Evolutionary conservation across 2,888 invertebrate species (phyloP), one percentile per base, ranked within the genome.

Genomic region (Macrosoma leucophasiata): DNA sequence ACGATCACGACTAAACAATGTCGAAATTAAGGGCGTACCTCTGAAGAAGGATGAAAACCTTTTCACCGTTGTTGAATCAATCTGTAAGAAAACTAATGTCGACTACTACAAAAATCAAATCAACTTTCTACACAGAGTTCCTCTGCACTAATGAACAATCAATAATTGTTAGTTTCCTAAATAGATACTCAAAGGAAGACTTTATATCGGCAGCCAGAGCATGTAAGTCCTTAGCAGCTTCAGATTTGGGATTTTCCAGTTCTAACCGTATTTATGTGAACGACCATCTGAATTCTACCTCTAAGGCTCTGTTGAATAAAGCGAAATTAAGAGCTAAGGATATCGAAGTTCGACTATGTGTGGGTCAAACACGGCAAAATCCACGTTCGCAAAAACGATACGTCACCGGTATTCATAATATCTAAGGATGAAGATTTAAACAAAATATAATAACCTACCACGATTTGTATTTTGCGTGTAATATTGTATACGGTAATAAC

Each of bases 341-440:
- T 9, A 30, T 22, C 9, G n/a, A 14, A 14, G 6, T 30, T 22
- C 9, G n/a, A 11, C 7, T 28, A 27, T 29, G 17, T 18, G 8
- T 23, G 28, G 22, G 22, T 34, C 10, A 22, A 28, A 21, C 27
- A 27, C n/a, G 24, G 26, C 2, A 27, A 33, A 27, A 27, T 24
- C n/a, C 21, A 27, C 19, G 22, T 28, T 13, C 15, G 18, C 2
- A 28, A 33, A 33, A 15, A 22, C 4, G 22, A 17, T 15, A 22
- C 9, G 11, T 14, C 22, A 7, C 11, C 14, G 10, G 10, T 30
- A 2, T 7, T 30, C 4, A 30, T 30, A 9, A 22, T 30, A 7
- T 9, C 18, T 13, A 30, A 30, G 14, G 14, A 29, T 13, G 4
- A 2, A 7, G 27, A 28, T 28, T 28, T 28, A n/a, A n/a, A n/a